Conservation (phyloP, 2,888 invertebrate genomes). For the Parnassius apollo region DNA sequence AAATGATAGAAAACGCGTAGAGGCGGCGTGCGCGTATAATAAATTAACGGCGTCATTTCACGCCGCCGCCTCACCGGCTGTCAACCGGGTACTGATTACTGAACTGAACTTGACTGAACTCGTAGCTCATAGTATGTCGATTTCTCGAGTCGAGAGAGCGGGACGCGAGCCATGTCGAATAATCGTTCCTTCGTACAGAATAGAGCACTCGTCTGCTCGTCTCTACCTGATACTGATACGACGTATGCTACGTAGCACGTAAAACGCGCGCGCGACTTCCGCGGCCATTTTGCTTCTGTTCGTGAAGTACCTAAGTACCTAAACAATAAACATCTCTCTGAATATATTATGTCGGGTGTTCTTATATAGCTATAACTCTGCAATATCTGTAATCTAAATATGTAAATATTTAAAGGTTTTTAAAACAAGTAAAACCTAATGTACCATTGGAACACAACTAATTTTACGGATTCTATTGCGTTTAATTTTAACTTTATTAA, state of each 20-base stretch:
- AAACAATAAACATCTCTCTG: too few species aligned
- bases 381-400: too few species aligned
- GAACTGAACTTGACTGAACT: slow-evolving; percentile 47
- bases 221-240: slow-evolving; percentile 42
- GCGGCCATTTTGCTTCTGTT: slow-evolving; percentile 63
- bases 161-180: slow-evolving; percentile 44
- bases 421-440: too few species aligned
- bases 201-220: slow-evolving; percentile 50
- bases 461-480: too few species aligned
- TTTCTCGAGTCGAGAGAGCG: slow-evolving; percentile 37
- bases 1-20: slow-evolving; percentile 68
- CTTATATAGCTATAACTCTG: too few species aligned
- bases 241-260: slow-evolving; percentile 40
- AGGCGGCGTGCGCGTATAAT: slow-evolving; percentile 71
- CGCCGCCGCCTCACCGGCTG: slow-evolving; percentile 78
- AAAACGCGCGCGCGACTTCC: slow-evolving; percentile 54
- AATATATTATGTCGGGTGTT: too few species aligned
- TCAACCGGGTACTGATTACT: slow-evolving; percentile 81
- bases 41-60: slow-evolving; percentile 46
- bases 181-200: slow-evolving; percentile 39
- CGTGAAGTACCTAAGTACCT: slow-evolving; percentile 50
- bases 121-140: slow-evolving; percentile 23
- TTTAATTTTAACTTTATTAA: too few species aligned
- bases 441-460: too few species aligned
- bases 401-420: too few species aligned